Conservation (phyloP, 2,888 invertebrate species). For the Rhopalosiphum nymphaeae region DNA sequence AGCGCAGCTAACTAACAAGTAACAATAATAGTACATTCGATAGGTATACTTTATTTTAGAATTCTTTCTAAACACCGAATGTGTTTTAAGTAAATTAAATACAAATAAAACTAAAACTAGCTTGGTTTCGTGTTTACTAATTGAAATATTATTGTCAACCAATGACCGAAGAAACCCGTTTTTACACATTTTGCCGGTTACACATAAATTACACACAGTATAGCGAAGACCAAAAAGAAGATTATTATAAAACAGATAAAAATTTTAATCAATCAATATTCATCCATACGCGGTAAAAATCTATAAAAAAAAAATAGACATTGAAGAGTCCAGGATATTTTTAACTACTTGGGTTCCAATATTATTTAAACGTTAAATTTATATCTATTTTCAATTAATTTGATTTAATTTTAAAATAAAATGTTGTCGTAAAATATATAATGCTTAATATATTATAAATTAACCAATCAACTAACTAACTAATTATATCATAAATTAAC, state of each 20-base stretch:
- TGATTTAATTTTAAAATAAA: not conserved
- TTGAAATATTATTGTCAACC: constrained; percentile 8
- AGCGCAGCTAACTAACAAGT: not conserved
- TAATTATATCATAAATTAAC: not conserved
- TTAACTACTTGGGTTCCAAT: not conserved
- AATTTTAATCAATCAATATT: not conserved
- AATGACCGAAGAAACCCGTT: not conserved
- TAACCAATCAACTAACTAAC: too few relatives aligned
- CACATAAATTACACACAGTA: not conserved
- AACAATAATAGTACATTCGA: not conserved
- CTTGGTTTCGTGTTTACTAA: not conserved
- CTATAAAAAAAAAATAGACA: not conserved
- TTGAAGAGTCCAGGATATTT: not conserved
- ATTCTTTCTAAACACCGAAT: not conserved
- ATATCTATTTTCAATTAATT: not conserved
- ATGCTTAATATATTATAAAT: not conserved
- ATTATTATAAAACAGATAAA: not conserved
- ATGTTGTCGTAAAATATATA: not conserved
- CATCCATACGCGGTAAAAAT: not conserved
- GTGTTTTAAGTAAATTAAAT: not conserved
- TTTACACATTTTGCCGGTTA: not conserved
- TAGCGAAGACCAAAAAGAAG: not conserved
- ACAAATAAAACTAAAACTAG: not conserved
- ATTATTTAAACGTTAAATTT: not conserved
- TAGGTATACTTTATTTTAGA: not conserved